A percentile compares a stretch with the other conserved stretches of the same genome.
These are phyloP conservation scores for Syncerus caffer DNA, from an alignment of 2,797 vertebrate genomes.

Conservation along the genomic window DNA sequence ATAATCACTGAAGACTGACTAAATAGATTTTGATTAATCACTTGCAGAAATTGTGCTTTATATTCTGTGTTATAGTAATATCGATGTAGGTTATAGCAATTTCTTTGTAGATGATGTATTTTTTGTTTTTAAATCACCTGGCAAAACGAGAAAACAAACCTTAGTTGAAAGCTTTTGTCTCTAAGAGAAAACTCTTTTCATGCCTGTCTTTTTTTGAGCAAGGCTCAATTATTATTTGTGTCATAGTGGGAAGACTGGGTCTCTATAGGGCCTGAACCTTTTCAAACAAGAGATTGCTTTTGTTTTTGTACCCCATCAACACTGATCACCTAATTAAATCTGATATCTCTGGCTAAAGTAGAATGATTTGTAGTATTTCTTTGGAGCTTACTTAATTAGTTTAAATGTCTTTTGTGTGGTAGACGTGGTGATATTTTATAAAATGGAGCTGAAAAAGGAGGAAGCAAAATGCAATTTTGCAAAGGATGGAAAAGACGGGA, in stretches of 20 bases:
- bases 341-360: conserved; percentile 91
- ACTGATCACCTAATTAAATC: conserved; percentile 97
- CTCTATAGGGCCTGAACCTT: conserved; percentile 92
- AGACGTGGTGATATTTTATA: conserved; percentile 82
- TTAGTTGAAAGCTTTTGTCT: conserved; percentile 91
- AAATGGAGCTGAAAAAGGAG: conserved; percentile 79
- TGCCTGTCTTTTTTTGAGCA: conserved; percentile 80
- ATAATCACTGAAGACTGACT: conserved; percentile 83
- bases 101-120: conserved; percentile 77
- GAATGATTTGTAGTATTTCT: conserved; percentile 94
- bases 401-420: conserved; percentile 93
- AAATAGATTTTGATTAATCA: conserved; percentile 86
- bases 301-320: conserved; percentile 96
- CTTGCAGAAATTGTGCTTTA: conserved; percentile 85
- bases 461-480: conserved; percentile 78
- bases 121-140: conserved; percentile 90
- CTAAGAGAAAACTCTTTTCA: conserved; percentile 83
- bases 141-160: conserved; percentile 88
- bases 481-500: neutral
- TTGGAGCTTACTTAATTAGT: conserved; percentile 99
- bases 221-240: conserved; percentile 93
- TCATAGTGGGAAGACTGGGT: conserved; percentile 86
- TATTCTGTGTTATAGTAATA: conserved; percentile 86
- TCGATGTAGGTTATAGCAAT: conserved; percentile 81
- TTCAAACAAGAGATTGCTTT: conserved; percentile 93